Conservation (phyloP, 2,113 vertebrate genomes). For the Cyprinodon tularosa region DNA sequence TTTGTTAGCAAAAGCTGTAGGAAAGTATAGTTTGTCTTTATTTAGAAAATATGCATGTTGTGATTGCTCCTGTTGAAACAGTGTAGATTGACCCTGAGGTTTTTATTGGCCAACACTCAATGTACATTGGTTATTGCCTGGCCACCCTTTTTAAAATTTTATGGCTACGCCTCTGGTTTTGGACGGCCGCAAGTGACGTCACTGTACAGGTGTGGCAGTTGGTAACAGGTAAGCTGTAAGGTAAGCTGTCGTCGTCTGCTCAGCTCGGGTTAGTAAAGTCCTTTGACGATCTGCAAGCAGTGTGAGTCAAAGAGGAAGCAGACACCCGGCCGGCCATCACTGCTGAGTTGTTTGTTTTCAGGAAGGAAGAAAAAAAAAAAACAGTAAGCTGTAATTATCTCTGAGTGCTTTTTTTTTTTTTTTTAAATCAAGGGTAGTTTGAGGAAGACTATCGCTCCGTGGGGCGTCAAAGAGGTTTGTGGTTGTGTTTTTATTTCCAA, state of each 20-base stretch:
- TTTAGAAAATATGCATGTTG: too few species aligned
- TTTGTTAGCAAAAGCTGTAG: too few species aligned
- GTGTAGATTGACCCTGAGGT: too few species aligned
- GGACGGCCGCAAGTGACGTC: slow-evolving; percentile 46
- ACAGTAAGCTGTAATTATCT: slow-evolving; percentile 66
- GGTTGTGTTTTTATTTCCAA: not conserved
- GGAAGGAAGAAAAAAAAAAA: slow-evolving; percentile 63
- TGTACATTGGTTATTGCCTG: too few species aligned
- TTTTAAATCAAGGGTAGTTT: slow-evolving; percentile 3
- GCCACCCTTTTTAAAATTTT: too few species aligned
- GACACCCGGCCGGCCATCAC: not conserved
- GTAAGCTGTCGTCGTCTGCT: slow-evolving; percentile 12
- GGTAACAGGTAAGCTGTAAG: slow-evolving; percentile 57
- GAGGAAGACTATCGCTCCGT: not conserved
- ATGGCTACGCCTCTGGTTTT: too few species aligned
- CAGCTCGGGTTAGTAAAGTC: not conserved
- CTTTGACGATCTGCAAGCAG: not conserved
- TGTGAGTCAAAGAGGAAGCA: not conserved
- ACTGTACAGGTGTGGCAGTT: slow-evolving; percentile 69
- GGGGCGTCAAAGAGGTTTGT: not conserved
- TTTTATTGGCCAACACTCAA: too few species aligned
- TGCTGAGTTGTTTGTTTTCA: slow-evolving; percentile 26
- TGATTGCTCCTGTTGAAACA: too few species aligned
- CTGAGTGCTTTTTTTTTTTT: not conserved
- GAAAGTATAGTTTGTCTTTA: too few species aligned